phyloP scores from a whole-genome alignment of 2,888 invertebrate species.

The Drosophila meridiana region DNA sequence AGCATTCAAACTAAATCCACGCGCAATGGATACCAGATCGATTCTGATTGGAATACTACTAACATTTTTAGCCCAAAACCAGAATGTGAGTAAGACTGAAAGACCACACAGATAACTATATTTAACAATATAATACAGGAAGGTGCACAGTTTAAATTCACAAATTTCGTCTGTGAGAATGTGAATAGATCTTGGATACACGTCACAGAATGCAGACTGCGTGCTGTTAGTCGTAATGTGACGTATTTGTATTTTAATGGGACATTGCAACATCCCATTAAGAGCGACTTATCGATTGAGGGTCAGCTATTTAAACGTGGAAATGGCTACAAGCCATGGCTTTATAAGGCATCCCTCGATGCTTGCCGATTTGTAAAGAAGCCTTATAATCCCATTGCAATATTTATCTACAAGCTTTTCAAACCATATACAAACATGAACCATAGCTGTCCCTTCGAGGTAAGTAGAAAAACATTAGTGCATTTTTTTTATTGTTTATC shows the following conservation, averaged over 20 bases:
- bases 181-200: slow-evolving; percentile 18
- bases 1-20: too few relatives aligned
- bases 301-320: slow-evolving; percentile 1
- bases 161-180: slow-evolving; percentile 11
- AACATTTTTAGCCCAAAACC: background rate
- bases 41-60: background rate
- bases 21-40: too few relatives aligned
- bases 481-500: too few relatives aligned
- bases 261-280: slow-evolving; percentile 1
- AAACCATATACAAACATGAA: slow-evolving; percentile 11
- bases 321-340: slow-evolving; percentile 44
- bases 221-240: slow-evolving; percentile 29
- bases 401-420: background rate
- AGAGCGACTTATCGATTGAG: background rate
- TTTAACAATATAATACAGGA: slow-evolving; percentile 1
- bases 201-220: slow-evolving; percentile 18
- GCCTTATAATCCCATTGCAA: slow-evolving; percentile 18
- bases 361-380: slow-evolving; percentile 11
- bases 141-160: slow-evolving; percentile 27
- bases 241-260: slow-evolving; percentile 15
- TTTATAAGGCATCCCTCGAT: slow-evolving; percentile 16
- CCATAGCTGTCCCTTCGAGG: slow-evolving; percentile 36
- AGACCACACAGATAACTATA: too few relatives aligned
- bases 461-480: slow-evolving; percentile 1
- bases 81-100: background rate